Conservation (phyloP, 1,140 invertebrate genomes). For the Pteromalus puparum region DNA sequence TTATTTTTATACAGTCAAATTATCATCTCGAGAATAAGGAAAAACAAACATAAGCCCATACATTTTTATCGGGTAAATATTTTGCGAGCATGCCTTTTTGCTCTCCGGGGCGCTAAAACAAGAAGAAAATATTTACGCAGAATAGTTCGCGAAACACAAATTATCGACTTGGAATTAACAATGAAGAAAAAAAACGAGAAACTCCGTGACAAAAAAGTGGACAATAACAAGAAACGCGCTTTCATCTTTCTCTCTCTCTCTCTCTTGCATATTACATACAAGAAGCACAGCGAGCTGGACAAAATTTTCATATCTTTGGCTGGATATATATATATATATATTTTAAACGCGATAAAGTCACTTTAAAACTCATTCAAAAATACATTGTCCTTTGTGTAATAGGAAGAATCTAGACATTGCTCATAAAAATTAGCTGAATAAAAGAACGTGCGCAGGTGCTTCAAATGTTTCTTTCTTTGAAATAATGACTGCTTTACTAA, state of each 20-base stretch:
- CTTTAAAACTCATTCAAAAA: slow-evolving; percentile 40
- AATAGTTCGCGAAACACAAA: slow-evolving; percentile 29
- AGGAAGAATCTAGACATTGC: slow-evolving; percentile 37
- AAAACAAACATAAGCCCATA: slow-evolving; percentile 16
- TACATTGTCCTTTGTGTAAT: slow-evolving; percentile 22
- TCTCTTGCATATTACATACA: slow-evolving; percentile 21
- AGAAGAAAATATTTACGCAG: slow-evolving; percentile 22
- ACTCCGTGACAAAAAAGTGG: slow-evolving; percentile 1
- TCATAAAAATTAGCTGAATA: slow-evolving; percentile 22
- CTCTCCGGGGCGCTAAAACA: slow-evolving; percentile 15
- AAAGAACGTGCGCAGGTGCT: background rate
- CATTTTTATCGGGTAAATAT: slow-evolving; percentile 22
- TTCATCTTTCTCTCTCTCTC: slow-evolving; percentile 18
- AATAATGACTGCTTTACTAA: background rate
- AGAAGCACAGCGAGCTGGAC: slow-evolving; percentile 47
- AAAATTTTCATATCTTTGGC: slow-evolving; percentile 50
- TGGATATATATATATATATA: slow-evolving; percentile 25
- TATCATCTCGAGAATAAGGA: slow-evolving; percentile 14
- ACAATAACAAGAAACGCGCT: slow-evolving; percentile 35
- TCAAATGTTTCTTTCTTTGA: background rate
- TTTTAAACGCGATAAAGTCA: slow-evolving; percentile 38
- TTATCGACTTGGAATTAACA: slow-evolving; percentile 36
- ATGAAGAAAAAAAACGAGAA: slow-evolving; percentile 9
- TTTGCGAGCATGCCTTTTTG: background rate
- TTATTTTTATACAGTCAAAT: slow-evolving; percentile 27